phyloP scores from a whole-genome alignment of 2,888 invertebrate genomes.

The Leucozona laternaria region DNA sequence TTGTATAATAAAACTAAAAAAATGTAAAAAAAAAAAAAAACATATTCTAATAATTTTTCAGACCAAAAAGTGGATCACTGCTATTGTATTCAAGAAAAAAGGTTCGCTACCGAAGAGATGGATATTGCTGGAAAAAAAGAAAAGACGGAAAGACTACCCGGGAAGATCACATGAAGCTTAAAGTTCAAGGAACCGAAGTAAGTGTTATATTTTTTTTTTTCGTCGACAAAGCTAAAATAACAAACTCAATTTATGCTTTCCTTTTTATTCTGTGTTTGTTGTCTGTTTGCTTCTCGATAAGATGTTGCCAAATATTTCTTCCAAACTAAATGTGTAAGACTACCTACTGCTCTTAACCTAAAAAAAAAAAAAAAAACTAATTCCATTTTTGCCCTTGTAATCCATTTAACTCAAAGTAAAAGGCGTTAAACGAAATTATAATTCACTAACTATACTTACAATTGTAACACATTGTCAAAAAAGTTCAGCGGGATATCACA shows the following conservation, averaged over 20 bases:
- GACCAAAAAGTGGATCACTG: constrained; percentile 98
- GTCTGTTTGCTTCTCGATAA: background rate
- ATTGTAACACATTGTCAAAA: constrained; percentile 65
- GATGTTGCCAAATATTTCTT: constrained; percentile 13
- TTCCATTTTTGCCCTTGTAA: constrained; percentile 39
- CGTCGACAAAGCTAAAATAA: background rate
- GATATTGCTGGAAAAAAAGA: constrained; percentile 99
- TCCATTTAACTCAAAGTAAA: constrained; percentile 56
- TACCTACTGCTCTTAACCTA: background rate
- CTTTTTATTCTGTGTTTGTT: background rate
- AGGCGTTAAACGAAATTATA: constrained; percentile 36
- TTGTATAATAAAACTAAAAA: too few species aligned
- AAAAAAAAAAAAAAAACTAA: constrained; percentile 2
- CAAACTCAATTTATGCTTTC: background rate
- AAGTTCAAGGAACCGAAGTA: constrained; percentile 98
- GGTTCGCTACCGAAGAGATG: constrained; percentile 97
- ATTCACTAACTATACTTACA: constrained; percentile 68
- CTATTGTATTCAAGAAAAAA: constrained; percentile 97
- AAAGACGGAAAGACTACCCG: constrained; percentile 99
- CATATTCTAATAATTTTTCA: constrained; percentile 82
- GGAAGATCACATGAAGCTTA: constrained; percentile 99
- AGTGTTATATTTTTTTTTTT: constrained; percentile 78
- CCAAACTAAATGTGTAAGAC: background rate
- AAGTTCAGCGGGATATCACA: constrained; percentile 64
- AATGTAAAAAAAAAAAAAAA: background rate